phyloP scores from a whole-genome alignment of 2,113 vertebrate species.

The Pollimyrus isidori region DNA sequence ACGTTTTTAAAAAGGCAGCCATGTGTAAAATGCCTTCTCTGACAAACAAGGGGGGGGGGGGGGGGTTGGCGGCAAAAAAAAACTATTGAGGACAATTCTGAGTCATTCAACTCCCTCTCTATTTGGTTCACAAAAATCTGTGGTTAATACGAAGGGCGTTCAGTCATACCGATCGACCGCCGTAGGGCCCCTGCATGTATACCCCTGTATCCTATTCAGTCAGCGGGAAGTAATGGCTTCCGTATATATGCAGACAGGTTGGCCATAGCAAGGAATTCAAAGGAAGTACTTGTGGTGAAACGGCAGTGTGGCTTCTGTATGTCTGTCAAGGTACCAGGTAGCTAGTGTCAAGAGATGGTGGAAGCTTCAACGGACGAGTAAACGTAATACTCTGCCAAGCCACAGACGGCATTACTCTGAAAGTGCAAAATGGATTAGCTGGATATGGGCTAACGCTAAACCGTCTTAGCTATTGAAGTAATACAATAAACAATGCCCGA shows the following conservation, averaged over 20 bases:
- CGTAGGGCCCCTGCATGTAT: background rate
- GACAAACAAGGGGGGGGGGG: constrained; percentile 42
- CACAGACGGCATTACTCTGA: background rate
- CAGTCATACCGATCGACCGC: background rate
- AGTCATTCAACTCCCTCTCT: background rate
- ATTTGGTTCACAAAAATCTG: constrained; percentile 16
- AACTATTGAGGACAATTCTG: constrained; percentile 1
- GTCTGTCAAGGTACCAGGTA: background rate
- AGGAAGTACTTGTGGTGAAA: background rate
- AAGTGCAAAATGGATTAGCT: background rate
- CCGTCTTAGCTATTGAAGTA: background rate
- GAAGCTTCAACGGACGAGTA: background rate
- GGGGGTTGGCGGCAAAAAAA: background rate
- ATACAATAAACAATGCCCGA: background rate
- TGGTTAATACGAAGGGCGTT: background rate
- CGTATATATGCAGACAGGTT: background rate
- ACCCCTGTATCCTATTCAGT: background rate
- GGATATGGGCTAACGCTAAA: background rate
- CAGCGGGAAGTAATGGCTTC: background rate
- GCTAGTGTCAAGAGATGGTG: background rate
- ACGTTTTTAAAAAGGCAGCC: constrained; percentile 60
- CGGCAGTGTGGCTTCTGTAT: background rate
- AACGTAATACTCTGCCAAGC: background rate
- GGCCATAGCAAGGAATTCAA: background rate
- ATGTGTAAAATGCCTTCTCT: constrained; percentile 65